Evolutionary conservation across 1,140 invertebrate species (phyloP).

Genomic region (Diuraphis noxia): DNA sequence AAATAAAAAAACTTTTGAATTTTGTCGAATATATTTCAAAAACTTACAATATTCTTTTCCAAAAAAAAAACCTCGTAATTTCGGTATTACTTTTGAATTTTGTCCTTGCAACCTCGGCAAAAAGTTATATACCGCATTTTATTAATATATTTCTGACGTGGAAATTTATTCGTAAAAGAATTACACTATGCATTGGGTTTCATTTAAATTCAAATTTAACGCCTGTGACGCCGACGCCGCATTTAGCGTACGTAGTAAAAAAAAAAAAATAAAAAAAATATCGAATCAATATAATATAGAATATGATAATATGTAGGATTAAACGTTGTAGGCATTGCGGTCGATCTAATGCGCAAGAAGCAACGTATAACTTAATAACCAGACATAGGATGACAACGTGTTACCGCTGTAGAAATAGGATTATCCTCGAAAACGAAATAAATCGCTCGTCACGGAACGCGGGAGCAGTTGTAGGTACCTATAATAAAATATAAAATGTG

Average conservation of each 20-base stretch:
- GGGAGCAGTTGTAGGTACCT: no score
- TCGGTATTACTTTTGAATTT: conserved; percentile 45
- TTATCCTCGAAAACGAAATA: not conserved
- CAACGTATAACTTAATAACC: not conserved
- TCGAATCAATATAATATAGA: not conserved
- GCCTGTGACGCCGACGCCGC: not conserved
- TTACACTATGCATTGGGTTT: not conserved
- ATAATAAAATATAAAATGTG: not conserved
- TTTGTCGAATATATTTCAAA: conserved; percentile 32
- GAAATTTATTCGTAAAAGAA: conserved; percentile 32
- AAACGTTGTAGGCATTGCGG: not conserved
- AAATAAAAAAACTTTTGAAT: conserved; percentile 3
- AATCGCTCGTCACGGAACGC: not conserved
- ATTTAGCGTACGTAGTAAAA: not conserved
- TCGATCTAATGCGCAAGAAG: not conserved
- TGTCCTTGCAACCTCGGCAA: not conserved
- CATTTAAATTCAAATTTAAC: conserved; percentile 7
- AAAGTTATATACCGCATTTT: conserved; percentile 19
- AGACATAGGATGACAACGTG: not conserved
- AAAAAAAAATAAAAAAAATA: not conserved
- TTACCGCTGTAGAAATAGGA: not conserved
- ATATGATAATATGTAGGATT: not conserved
- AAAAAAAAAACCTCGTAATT: conserved; percentile 19
- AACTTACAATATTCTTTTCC: conserved; percentile 24
- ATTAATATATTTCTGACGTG: conserved; percentile 12